Evolutionary conservation across 2,888 invertebrate genomes (phyloP).

Genomic region (Erebia epiphron): DNA sequence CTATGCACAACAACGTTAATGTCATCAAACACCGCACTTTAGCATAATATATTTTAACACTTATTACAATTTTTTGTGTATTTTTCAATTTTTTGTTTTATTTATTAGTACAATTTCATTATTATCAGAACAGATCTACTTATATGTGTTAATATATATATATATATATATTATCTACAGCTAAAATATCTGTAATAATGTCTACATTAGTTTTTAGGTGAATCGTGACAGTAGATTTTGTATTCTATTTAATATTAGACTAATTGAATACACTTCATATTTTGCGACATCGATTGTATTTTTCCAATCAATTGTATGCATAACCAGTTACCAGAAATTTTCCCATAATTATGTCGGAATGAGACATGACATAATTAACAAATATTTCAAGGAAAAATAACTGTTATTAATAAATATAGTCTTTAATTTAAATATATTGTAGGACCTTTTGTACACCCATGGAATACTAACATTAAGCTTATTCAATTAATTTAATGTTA

Average conservation of each 20-base stretch:
- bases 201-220: slow-evolving; percentile 24
- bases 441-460: too few relatives aligned
- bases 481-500: background rate
- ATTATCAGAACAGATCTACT: slow-evolving; percentile 60
- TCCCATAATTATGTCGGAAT: background rate
- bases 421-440: too few relatives aligned
- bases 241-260: background rate
- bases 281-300: background rate
- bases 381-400: too few relatives aligned
- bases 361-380: too few relatives aligned
- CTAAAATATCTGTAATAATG: slow-evolving; percentile 27
- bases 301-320: background rate
- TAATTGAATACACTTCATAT: slow-evolving; percentile 3
- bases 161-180: slow-evolving; percentile 37
- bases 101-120: slow-evolving; percentile 55
- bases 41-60: slow-evolving; percentile 75
- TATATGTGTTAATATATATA: slow-evolving; percentile 4
- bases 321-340: background rate
- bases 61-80: slow-evolving; percentile 63
- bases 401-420: too few relatives aligned
- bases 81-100: slow-evolving; percentile 41
- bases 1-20: slow-evolving; percentile 52
- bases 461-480: background rate
- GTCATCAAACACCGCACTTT: slow-evolving; percentile 65
- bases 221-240: background rate